Base-by-base conservation (phyloP, 1,140 invertebrate species). In the Camponotus pennsylvanicus region DNA sequence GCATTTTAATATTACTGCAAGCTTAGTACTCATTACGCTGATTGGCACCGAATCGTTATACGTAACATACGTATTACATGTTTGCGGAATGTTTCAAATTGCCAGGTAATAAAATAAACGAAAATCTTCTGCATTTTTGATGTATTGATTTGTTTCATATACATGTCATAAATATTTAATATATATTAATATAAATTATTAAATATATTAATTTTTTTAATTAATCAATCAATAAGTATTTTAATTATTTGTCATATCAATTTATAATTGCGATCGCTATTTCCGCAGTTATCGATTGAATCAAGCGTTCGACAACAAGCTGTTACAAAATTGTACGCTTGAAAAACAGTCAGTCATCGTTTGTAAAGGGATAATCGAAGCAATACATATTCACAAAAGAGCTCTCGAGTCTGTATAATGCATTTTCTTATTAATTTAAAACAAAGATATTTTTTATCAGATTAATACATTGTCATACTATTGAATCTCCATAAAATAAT, bases 31-130 rank as follows among this genome's bases (percentile, higher is more conserved):
- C 1, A 76, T 63, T 0, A 73, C 88, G 52, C 76, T 91, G n/a
- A 57, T 92, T 78, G 88, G 86, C 13, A 87, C 90, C n/a, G 82
- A 85, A 61, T 45, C 73, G 3, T 52, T 85, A 11, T 77, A 77
- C 0, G 49, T 85, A 34, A 77, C 42, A 3, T 40, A 78, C 21
- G 13, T 85, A 21, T 61, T 64, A 57, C 82, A 85, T 55, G 63
- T 37, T 52, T 85, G 82, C n/a, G 73, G 71, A 27, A 78, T 78
- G 73, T 85, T 85, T 57, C 59, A 66, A 78, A 45, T 85, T 52
- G 82, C 63, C 45, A 77, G 73, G 82, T 85, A 85, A 85, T 40
- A 55, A 66, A 66, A 34, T 32, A 40, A 77, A 40, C 11, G 0
- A 66, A 40, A 27, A 9, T 27, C 27, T 15, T 9, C 15, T n/a